Evolutionary conservation across 2,797 vertebrate genomes (phyloP), one percentile per base, ranked within the genome.

Genomic region (Macropus fuliginosus): DNA sequence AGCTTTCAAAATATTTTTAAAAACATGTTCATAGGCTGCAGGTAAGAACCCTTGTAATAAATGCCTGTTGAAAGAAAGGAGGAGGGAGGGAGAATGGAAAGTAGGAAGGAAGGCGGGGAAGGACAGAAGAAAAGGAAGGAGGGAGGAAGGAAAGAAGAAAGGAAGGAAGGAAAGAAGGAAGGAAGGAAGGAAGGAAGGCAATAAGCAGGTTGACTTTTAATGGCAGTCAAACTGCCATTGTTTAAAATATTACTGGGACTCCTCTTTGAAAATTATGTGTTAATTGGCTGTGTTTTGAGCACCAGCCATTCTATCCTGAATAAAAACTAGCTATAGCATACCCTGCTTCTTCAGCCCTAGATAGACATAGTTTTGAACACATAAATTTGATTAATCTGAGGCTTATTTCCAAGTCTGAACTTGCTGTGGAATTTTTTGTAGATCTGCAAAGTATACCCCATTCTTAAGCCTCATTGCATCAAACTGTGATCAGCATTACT

Each of bases 351-450:
- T 74, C 93, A 96, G 56, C 0, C 0, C 94, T 16, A 34, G 46
- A 59, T 91, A 93, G 90, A 92, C 91, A 24, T 81, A 74, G 50
- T 91, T 97, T 96, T 94, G 94, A 66, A 62, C n/a, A 91, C 92
- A 96, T 96, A 96, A 97, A 95, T 57, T 95, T 95, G 93, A 91
- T 91, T 91, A 97, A 96, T 27, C 55, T 31, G 27, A 96, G 57
- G 59, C 56, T 95, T 94, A 40, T 95, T 90, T 91, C 91, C 91
- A 96, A 95, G 89, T 91, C 55, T 96, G 50, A 74, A 94, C 62
- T 56, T 94, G 34, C 74, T 54, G 21, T 54, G 13, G 87, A 93
- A 92, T 95, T 54, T 92, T 96, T 97, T 93, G 28, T 46, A 81
- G n/a, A 81, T 81, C 74, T 81, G 74, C 74, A 81, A 81, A 81